Evolutionary conservation across 2,797 vertebrate genomes (phyloP).

Genomic region (Chelon labrosus): DNA sequence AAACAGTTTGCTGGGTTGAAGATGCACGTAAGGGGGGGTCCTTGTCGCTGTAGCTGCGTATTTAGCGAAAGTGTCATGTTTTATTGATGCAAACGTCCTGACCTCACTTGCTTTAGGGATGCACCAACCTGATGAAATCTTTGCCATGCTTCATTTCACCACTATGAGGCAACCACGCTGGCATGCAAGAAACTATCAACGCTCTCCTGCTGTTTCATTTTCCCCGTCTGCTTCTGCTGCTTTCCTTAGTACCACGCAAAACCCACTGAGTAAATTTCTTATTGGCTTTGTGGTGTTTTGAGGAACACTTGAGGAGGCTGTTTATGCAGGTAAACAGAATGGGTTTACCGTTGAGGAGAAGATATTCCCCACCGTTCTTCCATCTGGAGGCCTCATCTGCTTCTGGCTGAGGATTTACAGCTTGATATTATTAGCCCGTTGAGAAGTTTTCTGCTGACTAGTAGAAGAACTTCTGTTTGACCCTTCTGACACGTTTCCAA

Average conservation of each 20-base stretch:
- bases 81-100: slow-evolving; percentile 76
- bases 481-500: slow-evolving; percentile 86
- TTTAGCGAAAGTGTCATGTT: slow-evolving; percentile 73
- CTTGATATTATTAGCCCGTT: slow-evolving; percentile 36
- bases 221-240: background rate
- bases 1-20: slow-evolving; percentile 68
- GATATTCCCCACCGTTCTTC: slow-evolving; percentile 4
- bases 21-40: slow-evolving; percentile 51
- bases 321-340: slow-evolving; percentile 19
- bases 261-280: background rate
- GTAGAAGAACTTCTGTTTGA: slow-evolving; percentile 85
- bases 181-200: slow-evolving; percentile 40
- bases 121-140: slow-evolving; percentile 66
- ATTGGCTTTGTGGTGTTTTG: background rate
- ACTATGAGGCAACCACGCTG: slow-evolving; percentile 40
- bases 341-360: slow-evolving; percentile 10
- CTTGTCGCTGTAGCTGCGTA: slow-evolving; percentile 66
- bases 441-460: slow-evolving; percentile 81
- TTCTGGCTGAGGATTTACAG: slow-evolving; percentile 14
- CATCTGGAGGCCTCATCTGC: slow-evolving; percentile 1
- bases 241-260: slow-evolving; percentile 16
- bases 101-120: slow-evolving; percentile 58
- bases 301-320: slow-evolving; percentile 4
- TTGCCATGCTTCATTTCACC: slow-evolving; percentile 68
- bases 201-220: slow-evolving; percentile 22